These are phyloP conservation scores for Gila orcuttii DNA, from an alignment of 2,113 vertebrate genomes.

Conservation along the genomic window DNA sequence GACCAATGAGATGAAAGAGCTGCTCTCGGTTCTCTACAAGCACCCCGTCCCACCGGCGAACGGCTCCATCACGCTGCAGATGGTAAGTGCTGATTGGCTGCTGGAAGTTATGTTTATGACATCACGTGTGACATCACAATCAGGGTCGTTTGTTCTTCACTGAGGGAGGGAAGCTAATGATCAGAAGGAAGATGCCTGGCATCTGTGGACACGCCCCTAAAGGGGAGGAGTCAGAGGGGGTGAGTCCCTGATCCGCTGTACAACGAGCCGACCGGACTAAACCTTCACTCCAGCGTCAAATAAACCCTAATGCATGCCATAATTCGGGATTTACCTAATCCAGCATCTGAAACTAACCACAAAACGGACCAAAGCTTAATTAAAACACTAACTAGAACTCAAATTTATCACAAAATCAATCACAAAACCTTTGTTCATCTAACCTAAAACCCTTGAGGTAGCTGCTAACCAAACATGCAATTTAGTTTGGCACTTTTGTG, in stretches of 20 bases:
- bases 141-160: constrained; percentile 65
- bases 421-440: neutral
- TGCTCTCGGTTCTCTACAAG: constrained; percentile 75
- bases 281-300: constrained; percentile 22
- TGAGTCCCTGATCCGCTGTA: constrained; percentile 66
- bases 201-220: constrained; percentile 54
- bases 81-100: constrained; percentile 73
- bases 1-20: constrained; percentile 76
- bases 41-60: constrained; percentile 71
- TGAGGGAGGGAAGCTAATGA: constrained; percentile 73
- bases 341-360: neutral
- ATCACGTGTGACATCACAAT: constrained; percentile 31
- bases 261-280: constrained; percentile 37
- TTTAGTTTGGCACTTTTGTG: no score
- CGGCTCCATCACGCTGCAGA: constrained; percentile 72
- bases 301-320: neutral
- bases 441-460: neutral
- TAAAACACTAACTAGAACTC: constrained; percentile 23
- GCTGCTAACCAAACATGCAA: no score
- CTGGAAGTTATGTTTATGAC: constrained; percentile 6
- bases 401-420: neutral
- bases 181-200: constrained; percentile 64
- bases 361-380: neutral
- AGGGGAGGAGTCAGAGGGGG: constrained; percentile 65
- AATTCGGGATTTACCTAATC: neutral